phyloP scores from a whole-genome alignment of 2,113 vertebrate species.

The Salminus brasiliensis region DNA sequence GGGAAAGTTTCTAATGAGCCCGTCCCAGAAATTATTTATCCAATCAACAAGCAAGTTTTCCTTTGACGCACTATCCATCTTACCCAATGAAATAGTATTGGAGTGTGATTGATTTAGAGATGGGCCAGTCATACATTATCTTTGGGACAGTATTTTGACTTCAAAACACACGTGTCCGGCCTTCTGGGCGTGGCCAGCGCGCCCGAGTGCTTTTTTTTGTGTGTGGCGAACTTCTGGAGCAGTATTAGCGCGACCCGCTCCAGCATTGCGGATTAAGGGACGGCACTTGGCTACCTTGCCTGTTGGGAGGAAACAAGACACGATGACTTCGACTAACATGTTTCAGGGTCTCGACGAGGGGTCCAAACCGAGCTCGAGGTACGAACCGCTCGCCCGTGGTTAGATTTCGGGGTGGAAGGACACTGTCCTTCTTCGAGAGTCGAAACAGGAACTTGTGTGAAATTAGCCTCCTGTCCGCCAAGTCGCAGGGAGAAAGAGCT shows the following conservation, averaged over 20 bases:
- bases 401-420: not conserved
- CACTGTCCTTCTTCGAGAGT: not conserved
- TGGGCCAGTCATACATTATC: not conserved
- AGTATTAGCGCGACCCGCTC: not conserved
- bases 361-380: conserved; percentile 84
- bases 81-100: not conserved
- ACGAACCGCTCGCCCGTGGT: conserved; percentile 8
- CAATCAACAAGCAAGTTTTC: conserved; percentile 16
- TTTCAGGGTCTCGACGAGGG: conserved; percentile 79
- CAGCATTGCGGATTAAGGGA: conserved; percentile 3
- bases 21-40: not conserved
- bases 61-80: not conserved
- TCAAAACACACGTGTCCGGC: conserved; percentile 17
- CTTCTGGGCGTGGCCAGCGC: conserved; percentile 28
- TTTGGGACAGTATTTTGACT: not conserved
- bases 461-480: conserved; percentile 6
- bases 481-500: not conserved
- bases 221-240: conserved; percentile 11
- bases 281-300: not conserved
- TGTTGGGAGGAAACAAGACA: conserved; percentile 9
- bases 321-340: conserved; percentile 80
- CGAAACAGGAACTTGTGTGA: conserved; percentile 29
- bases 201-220: conserved; percentile 10
- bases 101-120: not conserved
- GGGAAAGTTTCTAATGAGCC: not conserved